A percentile compares a stretch with the other conserved stretches of the same genome.
These are phyloP conservation scores for Epistrophella euchroma DNA, from an alignment of 2,888 invertebrate genomes.

Conservation along the genomic window DNA sequence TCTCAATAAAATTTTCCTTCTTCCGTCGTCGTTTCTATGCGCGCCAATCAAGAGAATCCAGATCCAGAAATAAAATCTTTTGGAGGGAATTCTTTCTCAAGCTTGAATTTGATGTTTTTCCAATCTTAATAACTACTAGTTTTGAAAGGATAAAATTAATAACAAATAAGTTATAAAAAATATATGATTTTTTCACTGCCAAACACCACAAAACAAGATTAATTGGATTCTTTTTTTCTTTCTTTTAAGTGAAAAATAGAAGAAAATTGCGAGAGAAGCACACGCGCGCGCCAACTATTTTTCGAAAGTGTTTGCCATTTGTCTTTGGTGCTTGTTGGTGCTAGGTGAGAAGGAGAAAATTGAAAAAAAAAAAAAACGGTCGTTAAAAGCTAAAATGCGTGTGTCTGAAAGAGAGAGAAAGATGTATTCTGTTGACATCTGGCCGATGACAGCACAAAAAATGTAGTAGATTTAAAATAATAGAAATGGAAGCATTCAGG, in stretches of 20 bases:
- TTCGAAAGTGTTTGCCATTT: constrained; percentile 63
- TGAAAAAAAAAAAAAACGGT: constrained; percentile 58
- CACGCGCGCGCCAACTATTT: constrained; percentile 73
- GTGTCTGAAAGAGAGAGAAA: constrained; percentile 34
- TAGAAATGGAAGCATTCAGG: background rate
- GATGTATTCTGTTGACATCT: constrained; percentile 50
- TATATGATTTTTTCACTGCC: constrained; percentile 44
- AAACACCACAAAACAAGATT: constrained; percentile 67
- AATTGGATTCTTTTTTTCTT: constrained; percentile 35
- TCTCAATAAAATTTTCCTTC: constrained; percentile 26
- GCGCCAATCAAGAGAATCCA: constrained; percentile 60
- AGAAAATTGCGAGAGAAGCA: constrained; percentile 54
- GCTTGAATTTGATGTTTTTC: background rate
- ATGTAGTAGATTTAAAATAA: background rate
- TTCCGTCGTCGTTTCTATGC: constrained; percentile 38
- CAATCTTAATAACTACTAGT: background rate
- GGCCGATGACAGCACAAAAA: background rate
- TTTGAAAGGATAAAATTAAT: constrained; percentile 31
- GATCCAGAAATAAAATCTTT: constrained; percentile 38
- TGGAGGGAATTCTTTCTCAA: constrained; percentile 51
- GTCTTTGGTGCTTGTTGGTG: background rate
- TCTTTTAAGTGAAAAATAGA: constrained; percentile 36
- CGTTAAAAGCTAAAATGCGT: background rate
- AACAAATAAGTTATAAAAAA: constrained; percentile 63
- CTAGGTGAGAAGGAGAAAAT: constrained; percentile 44